phyloP scores from a whole-genome alignment of 2,797 vertebrate species.

The Pangasius macronema region DNA sequence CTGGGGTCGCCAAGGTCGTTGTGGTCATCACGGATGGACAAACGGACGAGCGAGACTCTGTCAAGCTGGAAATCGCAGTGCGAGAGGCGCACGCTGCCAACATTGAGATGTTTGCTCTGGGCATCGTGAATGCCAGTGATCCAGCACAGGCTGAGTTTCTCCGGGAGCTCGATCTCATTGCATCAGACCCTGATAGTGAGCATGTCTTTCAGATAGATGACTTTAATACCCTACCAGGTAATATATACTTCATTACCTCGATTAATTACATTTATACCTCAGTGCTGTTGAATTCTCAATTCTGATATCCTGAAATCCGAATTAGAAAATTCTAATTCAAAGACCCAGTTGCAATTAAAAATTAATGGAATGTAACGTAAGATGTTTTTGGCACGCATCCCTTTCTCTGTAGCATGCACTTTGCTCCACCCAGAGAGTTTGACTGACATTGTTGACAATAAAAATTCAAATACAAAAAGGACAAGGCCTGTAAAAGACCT shows the following conservation, averaged over 20 bases:
- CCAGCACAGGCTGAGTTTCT: constrained; percentile 83
- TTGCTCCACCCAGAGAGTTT: background rate
- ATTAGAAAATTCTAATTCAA: background rate
- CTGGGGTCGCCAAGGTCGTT: constrained; percentile 85
- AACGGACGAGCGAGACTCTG: constrained; percentile 85
- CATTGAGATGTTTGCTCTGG: constrained; percentile 89
- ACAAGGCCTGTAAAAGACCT: background rate
- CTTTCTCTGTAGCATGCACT: background rate
- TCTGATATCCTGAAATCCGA: background rate
- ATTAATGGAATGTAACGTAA: background rate
- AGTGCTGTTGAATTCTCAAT: background rate
- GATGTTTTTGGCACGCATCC: no score
- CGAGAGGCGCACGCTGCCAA: constrained; percentile 87
- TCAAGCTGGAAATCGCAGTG: constrained; percentile 83
- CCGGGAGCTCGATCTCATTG: constrained; percentile 85
- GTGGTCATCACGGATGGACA: constrained; percentile 89
- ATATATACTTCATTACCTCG: background rate
- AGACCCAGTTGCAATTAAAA: background rate
- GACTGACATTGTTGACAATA: background rate
- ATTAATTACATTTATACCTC: background rate
- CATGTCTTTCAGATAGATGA: constrained; percentile 90
- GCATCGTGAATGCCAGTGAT: constrained; percentile 85
- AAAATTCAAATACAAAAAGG: background rate
- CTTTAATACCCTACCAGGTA: constrained; percentile 89
- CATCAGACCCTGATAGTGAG: constrained; percentile 86